Percentiles rank a stretch among this genome's conserved stretches.
Evolutionary conservation across 30 jellyfish, hydroid and myxozoan genomes (phyloP).

Genomic region (Turritopsis rubra): DNA sequence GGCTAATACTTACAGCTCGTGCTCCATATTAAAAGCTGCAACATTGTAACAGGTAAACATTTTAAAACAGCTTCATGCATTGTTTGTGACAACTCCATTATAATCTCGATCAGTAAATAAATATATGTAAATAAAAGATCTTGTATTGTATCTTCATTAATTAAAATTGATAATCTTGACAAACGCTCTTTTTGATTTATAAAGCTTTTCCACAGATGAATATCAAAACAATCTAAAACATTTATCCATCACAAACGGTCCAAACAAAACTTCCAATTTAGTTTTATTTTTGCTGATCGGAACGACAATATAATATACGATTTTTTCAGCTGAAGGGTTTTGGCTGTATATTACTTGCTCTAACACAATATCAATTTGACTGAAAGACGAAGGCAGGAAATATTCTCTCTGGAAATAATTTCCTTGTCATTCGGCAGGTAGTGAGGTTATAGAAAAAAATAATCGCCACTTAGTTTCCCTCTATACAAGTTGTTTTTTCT

Average conservation of each 20-base stretch:
- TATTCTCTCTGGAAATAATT: not conserved
- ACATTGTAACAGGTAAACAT: not conserved
- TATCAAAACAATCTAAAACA: not conserved
- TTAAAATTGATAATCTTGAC: not conserved
- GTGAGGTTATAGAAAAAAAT: not conserved
- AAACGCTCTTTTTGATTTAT: no score
- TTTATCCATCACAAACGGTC: not conserved
- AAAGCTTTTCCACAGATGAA: not conserved
- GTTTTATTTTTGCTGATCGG: no score
- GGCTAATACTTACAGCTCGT: not conserved
- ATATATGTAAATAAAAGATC: not conserved
- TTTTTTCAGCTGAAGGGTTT: no score
- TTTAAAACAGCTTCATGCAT: not conserved
- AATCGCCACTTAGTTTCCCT: not conserved
- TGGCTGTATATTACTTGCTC: no score
- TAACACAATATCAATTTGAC: not conserved
- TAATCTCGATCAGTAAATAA: not conserved
- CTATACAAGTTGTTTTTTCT: not conserved
- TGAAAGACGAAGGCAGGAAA: not conserved
- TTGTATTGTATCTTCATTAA: not conserved
- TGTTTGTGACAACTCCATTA: not conserved
- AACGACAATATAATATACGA: no score
- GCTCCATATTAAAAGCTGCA: not conserved
- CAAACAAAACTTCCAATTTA: not conserved
- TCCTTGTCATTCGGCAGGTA: not conserved